Percentiles rank a stretch among this genome's conserved stretches.
phyloP scores from a whole-genome alignment of 2,888 invertebrate genomes.

The Meiosimyza decipiens region DNA sequence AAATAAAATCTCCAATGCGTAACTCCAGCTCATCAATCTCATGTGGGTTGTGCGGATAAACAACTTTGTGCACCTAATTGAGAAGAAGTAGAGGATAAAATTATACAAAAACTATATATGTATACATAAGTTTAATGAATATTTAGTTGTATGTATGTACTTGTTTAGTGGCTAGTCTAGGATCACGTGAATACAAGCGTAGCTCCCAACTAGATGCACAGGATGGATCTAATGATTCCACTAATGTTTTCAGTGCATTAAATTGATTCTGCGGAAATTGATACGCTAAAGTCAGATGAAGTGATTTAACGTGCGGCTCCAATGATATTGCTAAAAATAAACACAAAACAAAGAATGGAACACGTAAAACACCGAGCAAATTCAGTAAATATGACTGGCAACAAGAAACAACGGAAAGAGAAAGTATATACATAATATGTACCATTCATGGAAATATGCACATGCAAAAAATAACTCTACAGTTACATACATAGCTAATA shows the following conservation, averaged over 20 bases:
- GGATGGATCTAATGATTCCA: conserved; percentile 77
- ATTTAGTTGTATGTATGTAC: conserved; percentile 55
- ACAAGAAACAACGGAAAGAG: background rate
- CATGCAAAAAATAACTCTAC: background rate
- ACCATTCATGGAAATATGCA: background rate
- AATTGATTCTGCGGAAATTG: conserved; percentile 82
- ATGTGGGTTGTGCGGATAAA: conserved; percentile 80
- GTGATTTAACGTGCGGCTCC: conserved; percentile 85
- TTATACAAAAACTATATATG: conserved; percentile 4
- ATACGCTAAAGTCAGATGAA: conserved; percentile 90
- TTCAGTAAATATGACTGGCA: background rate
- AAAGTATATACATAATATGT: background rate
- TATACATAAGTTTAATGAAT: background rate
- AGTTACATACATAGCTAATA: too few relatives aligned
- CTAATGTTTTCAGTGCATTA: conserved; percentile 77
- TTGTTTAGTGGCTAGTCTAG: conserved; percentile 78
- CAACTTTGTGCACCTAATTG: conserved; percentile 78
- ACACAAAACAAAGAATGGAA: conserved; percentile 10
- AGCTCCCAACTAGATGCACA: conserved; percentile 84
- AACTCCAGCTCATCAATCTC: conserved; percentile 88
- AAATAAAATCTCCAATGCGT: conserved; percentile 87
- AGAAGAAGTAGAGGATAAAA: conserved; percentile 12
- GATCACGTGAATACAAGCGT: conserved; percentile 86
- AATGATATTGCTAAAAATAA: conserved; percentile 74
- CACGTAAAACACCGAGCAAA: background rate